Evolutionary conservation across 2,888 invertebrate genomes (phyloP).

Genomic region (Cantharis lateralis): DNA sequence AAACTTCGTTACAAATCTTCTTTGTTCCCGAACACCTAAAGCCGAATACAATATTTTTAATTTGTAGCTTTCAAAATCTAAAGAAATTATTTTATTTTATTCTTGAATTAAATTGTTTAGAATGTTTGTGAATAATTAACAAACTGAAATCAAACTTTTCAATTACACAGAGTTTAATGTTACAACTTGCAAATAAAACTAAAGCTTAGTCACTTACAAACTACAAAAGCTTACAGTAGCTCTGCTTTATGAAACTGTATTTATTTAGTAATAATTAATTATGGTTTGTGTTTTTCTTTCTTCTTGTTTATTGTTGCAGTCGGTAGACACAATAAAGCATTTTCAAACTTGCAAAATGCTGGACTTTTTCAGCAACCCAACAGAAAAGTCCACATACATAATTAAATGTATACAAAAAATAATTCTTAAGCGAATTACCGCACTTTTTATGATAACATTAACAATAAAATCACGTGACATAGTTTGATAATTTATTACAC

Average conservation of each 20-base stretch:
- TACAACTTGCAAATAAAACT: background rate
- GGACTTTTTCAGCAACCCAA: background rate
- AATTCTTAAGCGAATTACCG: too few species aligned
- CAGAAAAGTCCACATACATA: too few species aligned
- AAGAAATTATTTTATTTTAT: background rate
- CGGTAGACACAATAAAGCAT: background rate
- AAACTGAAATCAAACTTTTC: background rate
- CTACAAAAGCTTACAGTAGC: background rate
- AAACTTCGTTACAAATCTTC: too few species aligned
- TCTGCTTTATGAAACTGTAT: background rate
- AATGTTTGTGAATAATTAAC: background rate
- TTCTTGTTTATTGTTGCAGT: background rate
- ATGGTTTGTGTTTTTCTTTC: background rate
- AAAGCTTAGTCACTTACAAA: background rate
- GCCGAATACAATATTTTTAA: background rate
- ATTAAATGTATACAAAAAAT: too few species aligned
- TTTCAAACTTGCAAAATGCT: background rate
- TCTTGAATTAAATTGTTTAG: background rate
- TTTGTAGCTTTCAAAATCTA: background rate
- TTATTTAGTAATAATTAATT: background rate
- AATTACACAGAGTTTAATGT: background rate
- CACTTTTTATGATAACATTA: too few species aligned
- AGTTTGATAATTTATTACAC: too few species aligned
- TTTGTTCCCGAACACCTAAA: background rate
- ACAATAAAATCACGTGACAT: too few species aligned